A percentile compares a stretch with the other conserved stretches of the same genome.
Conservation (phyloP, 2,888 invertebrate species). For the Thera obeliscata region DNA sequence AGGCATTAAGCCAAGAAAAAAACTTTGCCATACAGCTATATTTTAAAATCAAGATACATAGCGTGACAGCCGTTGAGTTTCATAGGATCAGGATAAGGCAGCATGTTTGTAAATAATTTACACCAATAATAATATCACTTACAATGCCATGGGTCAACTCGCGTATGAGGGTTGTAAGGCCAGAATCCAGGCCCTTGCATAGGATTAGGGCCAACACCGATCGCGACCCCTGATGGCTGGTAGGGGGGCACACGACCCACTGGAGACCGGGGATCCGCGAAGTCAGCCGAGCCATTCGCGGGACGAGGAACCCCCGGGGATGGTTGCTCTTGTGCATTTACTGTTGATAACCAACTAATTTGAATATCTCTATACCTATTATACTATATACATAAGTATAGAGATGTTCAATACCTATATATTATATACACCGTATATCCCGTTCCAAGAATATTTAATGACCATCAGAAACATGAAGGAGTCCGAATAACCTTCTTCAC, state of each 20-base stretch:
- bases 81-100: too few relatives aligned
- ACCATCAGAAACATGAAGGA: too few relatives aligned
- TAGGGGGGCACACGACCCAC: constrained; percentile 77
- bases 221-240: constrained; percentile 79
- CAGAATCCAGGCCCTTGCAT: constrained; percentile 68
- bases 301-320: constrained; percentile 52
- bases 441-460: too few relatives aligned
- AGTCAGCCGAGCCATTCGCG: constrained; percentile 64
- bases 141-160: constrained; percentile 74
- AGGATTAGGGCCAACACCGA: constrained; percentile 64
- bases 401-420: too few relatives aligned
- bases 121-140: constrained; percentile 46
- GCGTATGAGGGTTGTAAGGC: constrained; percentile 66
- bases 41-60: too few relatives aligned
- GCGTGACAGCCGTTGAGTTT: too few relatives aligned
- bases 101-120: too few relatives aligned
- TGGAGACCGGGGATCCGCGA: constrained; percentile 70
- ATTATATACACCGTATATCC: too few relatives aligned
- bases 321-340: constrained; percentile 58
- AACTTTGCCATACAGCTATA: too few relatives aligned
- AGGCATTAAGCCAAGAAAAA: too few relatives aligned
- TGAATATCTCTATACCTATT: not conserved
- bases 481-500: too few relatives aligned
- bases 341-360: constrained; percentile 40
- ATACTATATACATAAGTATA: not conserved